Conservation (phyloP, 2,888 invertebrate genomes). For the Noctua comes region DNA sequence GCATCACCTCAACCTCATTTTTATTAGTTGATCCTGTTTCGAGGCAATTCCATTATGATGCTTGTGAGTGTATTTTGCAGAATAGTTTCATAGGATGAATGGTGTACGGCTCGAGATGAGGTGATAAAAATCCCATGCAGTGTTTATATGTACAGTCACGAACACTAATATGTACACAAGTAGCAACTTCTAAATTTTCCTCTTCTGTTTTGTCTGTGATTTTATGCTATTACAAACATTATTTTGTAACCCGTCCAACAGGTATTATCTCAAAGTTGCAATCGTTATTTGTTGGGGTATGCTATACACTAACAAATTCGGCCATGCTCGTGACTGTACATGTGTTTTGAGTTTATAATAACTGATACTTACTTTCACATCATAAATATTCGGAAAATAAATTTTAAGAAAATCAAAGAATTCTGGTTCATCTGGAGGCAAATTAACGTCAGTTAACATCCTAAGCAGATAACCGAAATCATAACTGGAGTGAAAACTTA, state of each 20-base stretch:
- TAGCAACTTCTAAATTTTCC: neutral
- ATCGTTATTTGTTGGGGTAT: neutral
- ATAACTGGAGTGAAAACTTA: slow-evolving; percentile 99
- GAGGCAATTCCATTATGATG: neutral
- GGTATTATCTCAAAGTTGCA: neutral
- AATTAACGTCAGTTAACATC: slow-evolving; percentile 96
- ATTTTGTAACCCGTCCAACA: neutral
- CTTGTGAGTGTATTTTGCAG: neutral
- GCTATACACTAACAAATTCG: neutral
- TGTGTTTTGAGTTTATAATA: neutral
- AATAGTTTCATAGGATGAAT: neutral
- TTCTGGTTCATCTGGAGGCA: slow-evolving; percentile 98
- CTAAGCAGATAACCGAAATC: slow-evolving; percentile 99
- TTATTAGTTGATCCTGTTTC: neutral
- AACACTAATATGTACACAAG: neutral
- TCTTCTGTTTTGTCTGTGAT: neutral
- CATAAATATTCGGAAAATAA: slow-evolving; percentile 99
- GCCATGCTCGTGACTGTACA: neutral
- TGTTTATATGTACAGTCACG: neutral
- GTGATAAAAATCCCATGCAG: neutral
- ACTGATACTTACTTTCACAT: slow-evolving; percentile 95
- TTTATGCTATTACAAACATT: neutral
- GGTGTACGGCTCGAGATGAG: neutral
- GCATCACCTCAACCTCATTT: neutral
- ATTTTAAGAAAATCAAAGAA: slow-evolving; percentile 98